A percentile compares a stretch with the other conserved stretches of the same genome.
phyloP scores from a whole-genome alignment of 2,888 invertebrate genomes.

The Cylindroiulus punctatus region DNA sequence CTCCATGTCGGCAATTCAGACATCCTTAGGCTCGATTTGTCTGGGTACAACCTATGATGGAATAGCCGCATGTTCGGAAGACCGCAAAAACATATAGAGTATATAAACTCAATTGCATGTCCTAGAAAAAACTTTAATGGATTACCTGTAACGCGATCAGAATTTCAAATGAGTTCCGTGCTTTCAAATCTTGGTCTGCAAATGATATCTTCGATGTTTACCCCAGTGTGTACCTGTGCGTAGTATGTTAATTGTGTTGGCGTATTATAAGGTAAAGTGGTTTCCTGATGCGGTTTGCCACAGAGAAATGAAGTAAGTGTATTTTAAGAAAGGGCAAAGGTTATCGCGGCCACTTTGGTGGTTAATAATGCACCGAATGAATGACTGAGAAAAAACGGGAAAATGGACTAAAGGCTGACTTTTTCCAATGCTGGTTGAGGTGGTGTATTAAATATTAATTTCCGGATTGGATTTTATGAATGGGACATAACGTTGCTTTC shows the following conservation, averaged over 20 bases:
- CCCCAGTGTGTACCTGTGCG: neutral
- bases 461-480: constrained; percentile 12
- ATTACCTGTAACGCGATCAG: neutral
- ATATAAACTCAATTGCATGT: neutral
- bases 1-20: too few relatives aligned
- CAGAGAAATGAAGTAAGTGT: neutral
- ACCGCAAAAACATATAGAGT: neutral
- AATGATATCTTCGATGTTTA: neutral
- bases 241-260: neutral
- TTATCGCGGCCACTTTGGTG: neutral
- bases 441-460: constrained; percentile 21
- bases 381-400: neutral
- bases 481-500: neutral
- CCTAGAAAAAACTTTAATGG: neutral
- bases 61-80: neutral
- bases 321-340: neutral
- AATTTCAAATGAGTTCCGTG: neutral
- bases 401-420: neutral
- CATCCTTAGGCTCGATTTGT: too few relatives aligned
- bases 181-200: neutral
- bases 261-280: neutral
- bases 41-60: too few relatives aligned
- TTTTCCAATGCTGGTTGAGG: neutral
- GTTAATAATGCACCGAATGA: too few relatives aligned
- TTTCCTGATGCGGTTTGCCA: neutral